phyloP scores from a whole-genome alignment of 2,888 invertebrate species.

The Chloromyia formosa region DNA sequence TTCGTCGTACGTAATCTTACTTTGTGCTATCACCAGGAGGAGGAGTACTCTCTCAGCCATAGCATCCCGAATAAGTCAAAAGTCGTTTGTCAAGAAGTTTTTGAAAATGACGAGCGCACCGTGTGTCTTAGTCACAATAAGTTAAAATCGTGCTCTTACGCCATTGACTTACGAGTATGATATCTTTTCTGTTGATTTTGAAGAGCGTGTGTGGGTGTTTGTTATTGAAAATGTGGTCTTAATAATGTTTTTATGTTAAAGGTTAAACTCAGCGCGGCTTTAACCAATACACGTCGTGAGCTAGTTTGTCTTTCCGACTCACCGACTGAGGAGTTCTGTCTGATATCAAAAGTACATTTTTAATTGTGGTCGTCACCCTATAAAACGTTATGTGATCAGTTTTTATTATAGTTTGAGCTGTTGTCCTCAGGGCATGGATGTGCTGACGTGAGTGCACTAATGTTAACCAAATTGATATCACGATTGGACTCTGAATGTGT shows the following conservation, averaged over 20 bases:
- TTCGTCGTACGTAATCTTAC: no score
- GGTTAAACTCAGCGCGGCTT: slow-evolving; percentile 33
- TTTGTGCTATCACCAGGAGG: background rate
- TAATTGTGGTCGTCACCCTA: no score
- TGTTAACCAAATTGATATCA: no score
- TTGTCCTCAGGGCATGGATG: no score
- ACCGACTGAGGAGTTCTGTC: no score
- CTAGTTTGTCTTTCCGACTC: background rate
- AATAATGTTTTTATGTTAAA: slow-evolving; percentile 39
- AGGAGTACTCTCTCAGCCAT: background rate
- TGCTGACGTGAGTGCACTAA: no score
- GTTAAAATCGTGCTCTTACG: slow-evolving; percentile 36
- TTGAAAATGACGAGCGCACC: background rate
- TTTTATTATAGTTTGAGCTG: no score
- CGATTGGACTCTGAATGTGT: no score
- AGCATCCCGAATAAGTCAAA: slow-evolving; percentile 4
- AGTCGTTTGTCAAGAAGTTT: slow-evolving; percentile 2
- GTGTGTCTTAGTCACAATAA: slow-evolving; percentile 32
- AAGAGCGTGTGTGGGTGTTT: slow-evolving; percentile 31
- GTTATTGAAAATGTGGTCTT: slow-evolving; percentile 37
- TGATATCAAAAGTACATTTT: no score
- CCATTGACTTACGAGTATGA: slow-evolving; percentile 30
- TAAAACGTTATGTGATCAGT: no score
- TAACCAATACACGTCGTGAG: background rate
- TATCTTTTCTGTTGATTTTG: slow-evolving; percentile 29